These are phyloP conservation scores for Vireo altiloquus DNA, from an alignment of 2,113 vertebrate genomes.

Conservation along the genomic window DNA sequence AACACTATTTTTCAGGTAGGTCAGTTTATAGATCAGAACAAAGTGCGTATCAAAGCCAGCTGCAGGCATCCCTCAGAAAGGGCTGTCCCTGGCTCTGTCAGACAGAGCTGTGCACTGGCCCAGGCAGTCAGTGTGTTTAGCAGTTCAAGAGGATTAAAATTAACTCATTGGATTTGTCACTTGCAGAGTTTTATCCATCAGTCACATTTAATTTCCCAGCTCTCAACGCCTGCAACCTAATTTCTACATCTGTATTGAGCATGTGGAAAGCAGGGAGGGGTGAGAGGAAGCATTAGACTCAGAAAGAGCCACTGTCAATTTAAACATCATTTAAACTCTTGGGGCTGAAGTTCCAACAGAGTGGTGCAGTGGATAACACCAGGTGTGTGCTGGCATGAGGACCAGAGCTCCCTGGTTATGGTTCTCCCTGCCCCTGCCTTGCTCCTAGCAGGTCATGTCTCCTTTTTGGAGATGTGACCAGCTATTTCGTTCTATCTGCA, in stretches of 20 bases:
- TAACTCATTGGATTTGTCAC: constrained; percentile 19
- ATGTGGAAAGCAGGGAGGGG: not conserved
- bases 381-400: not conserved
- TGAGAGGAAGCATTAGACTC: not conserved
- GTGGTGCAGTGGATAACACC: not conserved
- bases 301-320: not conserved
- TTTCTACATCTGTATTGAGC: not conserved
- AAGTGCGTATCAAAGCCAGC: fast-evolving
- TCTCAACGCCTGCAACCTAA: not conserved
- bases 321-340: not conserved
- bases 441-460: not conserved
- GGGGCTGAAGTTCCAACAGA: not conserved
- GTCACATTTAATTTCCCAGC: constrained; percentile 17
- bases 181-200: constrained; percentile 18
- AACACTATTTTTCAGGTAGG: not conserved
- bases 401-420: fast-evolving
- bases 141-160: not conserved
- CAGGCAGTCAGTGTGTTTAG: not conserved
- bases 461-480: not conserved
- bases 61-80: not conserved
- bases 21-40: not conserved
- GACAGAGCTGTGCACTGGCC: not conserved
- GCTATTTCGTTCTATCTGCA: not conserved
- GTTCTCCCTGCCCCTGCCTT: not conserved
- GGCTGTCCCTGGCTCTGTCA: not conserved